Base-by-base conservation (phyloP, 2,888 invertebrate genomes). In the Tetanocera ferruginea region DNA sequence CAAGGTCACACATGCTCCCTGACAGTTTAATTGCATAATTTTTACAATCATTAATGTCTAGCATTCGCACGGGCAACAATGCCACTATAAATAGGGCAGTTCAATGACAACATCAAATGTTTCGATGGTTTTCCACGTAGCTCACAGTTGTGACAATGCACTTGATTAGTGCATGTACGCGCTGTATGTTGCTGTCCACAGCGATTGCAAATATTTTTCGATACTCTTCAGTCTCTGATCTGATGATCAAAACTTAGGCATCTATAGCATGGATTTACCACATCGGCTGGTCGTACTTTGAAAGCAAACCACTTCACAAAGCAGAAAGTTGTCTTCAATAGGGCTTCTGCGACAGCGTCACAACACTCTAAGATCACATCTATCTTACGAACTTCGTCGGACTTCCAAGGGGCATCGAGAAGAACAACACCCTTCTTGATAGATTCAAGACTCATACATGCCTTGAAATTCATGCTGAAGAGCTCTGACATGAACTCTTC, bases 91-190 rank as follows among this genome's bases (percentile, higher is more conserved):
- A 57, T 14, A 76, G 0, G 76, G 76, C 25, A 81, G n/a, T n/a
- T n/a, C n/a, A n/a, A n/a, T n/a, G n/a, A n/a, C n/a, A n/a, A 23
- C 80, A 79, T 81, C 17, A 25, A 19, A 76, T 80, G 81, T 14
- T 34, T 75, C 5, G 79, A 62, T 1, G 78, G 78, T 23, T 70
- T 43, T 1, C 76, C 79, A 52, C 51, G 72, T 55, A 76, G 70
- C 0, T 76, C 76, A 57, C 81, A 81, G 6, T 82, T 80, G 6
- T 81, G 78, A 67, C 77, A 78, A 75, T n/a, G 19, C 66, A 77
- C 34, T n/a, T n/a, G n/a, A n/a, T n/a, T n/a, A n/a, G n/a, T n/a
- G n/a, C n/a, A n/a, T n/a, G n/a, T n/a, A n/a, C n/a, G n/a, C n/a
- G n/a, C n/a, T n/a, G n/a, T n/a, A n/a, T n/a, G n/a, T n/a, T n/a